A percentile compares a stretch with the other conserved stretches of the same genome.
These are phyloP conservation scores for Ispidina lecontei DNA, from an alignment of 2,797 vertebrate species.

Conservation along the genomic window DNA sequence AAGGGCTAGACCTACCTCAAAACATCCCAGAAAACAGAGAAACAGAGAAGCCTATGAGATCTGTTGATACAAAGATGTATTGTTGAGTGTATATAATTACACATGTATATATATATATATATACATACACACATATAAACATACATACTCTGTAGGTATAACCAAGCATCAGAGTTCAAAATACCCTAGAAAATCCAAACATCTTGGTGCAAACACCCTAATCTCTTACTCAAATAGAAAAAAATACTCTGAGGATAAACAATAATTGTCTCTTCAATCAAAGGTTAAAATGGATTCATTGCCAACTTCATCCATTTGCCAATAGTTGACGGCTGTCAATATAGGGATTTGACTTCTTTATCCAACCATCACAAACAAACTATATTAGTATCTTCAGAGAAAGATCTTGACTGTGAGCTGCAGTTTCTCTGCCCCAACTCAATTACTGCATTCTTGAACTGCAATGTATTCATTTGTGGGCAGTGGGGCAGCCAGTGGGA, in stretches of 20 bases:
- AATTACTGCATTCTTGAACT: slow-evolving; percentile 90
- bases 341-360: slow-evolving; percentile 76
- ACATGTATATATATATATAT: no score
- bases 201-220: background rate
- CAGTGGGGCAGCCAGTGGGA: slow-evolving; percentile 86
- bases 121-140: no score
- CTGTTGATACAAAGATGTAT: background rate
- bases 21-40: background rate
- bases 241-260: background rate
- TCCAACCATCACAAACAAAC: slow-evolving; percentile 65
- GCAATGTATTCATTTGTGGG: slow-evolving; percentile 86
- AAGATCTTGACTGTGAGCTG: slow-evolving; percentile 56
- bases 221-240: background rate
- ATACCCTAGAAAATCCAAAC: background rate
- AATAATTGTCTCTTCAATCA: background rate
- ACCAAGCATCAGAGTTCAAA: background rate
- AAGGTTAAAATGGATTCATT: slow-evolving; percentile 6
- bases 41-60: background rate
- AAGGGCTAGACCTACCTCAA: background rate
- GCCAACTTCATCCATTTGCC: slow-evolving; percentile 38
- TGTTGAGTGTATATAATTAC: background rate
- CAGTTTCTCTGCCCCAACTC: slow-evolving; percentile 81
- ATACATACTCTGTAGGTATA: background rate
- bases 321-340: slow-evolving; percentile 78
- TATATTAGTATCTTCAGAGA: slow-evolving; percentile 73